Evolutionary conservation across 2,113 vertebrate genomes (phyloP).

Genomic region (Ivindomyrus marchei): DNA sequence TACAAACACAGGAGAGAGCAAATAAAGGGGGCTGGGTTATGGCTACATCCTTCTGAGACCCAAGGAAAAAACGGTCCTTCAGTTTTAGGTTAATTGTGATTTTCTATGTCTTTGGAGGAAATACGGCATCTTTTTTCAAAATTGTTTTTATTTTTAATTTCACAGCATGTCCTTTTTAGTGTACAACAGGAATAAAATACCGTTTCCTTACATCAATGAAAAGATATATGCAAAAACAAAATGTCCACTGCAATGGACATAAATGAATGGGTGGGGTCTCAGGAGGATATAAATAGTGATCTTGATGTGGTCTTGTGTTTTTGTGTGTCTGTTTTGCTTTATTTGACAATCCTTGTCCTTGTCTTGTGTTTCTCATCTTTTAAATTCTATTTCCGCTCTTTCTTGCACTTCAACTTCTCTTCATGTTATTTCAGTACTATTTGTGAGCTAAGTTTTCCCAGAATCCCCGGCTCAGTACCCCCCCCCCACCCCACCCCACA

Average conservation of each 20-base stretch:
- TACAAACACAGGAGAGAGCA: not conserved
- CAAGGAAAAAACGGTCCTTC: too few relatives aligned
- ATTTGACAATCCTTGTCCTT: not conserved
- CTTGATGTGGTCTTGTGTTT: not conserved
- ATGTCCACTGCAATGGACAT: too few relatives aligned
- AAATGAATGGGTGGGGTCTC: too few relatives aligned
- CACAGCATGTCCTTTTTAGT: too few relatives aligned
- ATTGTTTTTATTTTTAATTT: too few relatives aligned
- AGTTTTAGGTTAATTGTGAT: too few relatives aligned
- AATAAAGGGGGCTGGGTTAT: not conserved
- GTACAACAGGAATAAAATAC: too few relatives aligned
- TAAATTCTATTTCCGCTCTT: not conserved
- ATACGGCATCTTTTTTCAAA: too few relatives aligned
- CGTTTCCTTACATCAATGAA: too few relatives aligned
- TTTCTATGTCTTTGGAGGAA: too few relatives aligned
- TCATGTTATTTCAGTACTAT: constrained; percentile 1
- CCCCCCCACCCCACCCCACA: not conserved
- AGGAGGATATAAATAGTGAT: not conserved
- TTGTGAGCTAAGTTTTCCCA: constrained; percentile 29
- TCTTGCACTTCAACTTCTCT: not conserved
- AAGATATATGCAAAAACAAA: too few relatives aligned
- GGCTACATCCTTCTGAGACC: not conserved
- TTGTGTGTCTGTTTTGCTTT: not conserved
- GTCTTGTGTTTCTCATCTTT: constrained; percentile 17
- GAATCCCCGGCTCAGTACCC: constrained; percentile 20